Evolutionary conservation across 1,140 invertebrate species (phyloP).

Genomic region (Drosophila orena): DNA sequence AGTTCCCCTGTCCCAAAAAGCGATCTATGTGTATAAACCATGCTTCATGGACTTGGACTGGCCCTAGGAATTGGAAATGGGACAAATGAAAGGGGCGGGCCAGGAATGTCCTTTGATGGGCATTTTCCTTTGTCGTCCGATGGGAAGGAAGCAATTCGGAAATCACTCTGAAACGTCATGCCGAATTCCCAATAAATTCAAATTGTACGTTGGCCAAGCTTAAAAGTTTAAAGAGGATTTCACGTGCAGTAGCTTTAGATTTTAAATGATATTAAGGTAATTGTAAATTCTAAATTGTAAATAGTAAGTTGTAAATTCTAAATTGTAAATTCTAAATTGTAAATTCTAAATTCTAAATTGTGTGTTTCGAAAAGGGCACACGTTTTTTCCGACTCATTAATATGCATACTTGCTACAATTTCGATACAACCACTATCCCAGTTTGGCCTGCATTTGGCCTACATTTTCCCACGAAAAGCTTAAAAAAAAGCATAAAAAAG

Average conservation of each 20-base stretch:
- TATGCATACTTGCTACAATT: constrained; percentile 1
- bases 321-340: too few species aligned
- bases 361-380: too few species aligned
- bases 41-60: neutral
- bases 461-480: neutral
- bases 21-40: constrained; percentile 4
- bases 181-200: constrained; percentile 1
- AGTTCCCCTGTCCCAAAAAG: neutral
- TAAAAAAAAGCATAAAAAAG: neutral
- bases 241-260: too few species aligned
- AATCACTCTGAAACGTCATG: neutral
- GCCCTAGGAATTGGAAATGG: constrained; percentile 15
- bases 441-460: constrained; percentile 3
- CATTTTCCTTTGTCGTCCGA: constrained; percentile 1
- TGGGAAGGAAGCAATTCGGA: constrained; percentile 2
- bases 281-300: too few species aligned
- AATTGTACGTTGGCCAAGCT: neutral
- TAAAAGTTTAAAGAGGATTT: neutral
- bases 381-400: neutral
- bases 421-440: constrained; percentile 17
- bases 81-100: constrained; percentile 5
- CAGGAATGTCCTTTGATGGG: constrained; percentile 23
- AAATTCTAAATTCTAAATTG: too few species aligned
- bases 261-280: too few species aligned
- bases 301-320: too few species aligned